Evolutionary conservation across 1,140 invertebrate genomes (phyloP).

Genomic region (Bacillus rossius): DNA sequence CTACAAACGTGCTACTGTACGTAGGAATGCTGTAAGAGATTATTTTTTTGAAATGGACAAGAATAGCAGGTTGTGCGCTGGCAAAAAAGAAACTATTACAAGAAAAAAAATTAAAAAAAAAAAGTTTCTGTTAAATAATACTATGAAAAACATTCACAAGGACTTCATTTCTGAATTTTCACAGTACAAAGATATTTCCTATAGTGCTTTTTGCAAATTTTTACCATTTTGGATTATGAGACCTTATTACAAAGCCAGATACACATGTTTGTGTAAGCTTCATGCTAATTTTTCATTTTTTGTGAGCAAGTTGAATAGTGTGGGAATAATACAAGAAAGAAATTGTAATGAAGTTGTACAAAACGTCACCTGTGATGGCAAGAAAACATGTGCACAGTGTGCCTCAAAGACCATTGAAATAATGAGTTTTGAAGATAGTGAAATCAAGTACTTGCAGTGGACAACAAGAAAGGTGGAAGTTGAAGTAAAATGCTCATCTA

Average conservation of each 20-base stretch:
- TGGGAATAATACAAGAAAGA: not conserved
- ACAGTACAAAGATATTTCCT: not conserved
- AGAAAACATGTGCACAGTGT: not conserved
- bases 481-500: not conserved
- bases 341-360: not conserved
- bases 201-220: not conserved
- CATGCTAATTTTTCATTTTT: not conserved
- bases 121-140: not conserved
- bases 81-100: conserved; percentile 3
- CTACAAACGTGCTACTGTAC: too few relatives aligned
- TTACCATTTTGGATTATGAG: conserved; percentile 1
- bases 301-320: not conserved
- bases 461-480: not conserved
- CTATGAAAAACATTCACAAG: not conserved
- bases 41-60: not conserved
- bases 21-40: too few relatives aligned
- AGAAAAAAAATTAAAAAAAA: conserved; percentile 4
- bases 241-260: not conserved
- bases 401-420: not conserved
- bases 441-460: not conserved
- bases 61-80: not conserved
- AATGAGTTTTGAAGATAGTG: not conserved
- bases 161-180: too few relatives aligned
- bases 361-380: not conserved
- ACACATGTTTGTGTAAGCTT: not conserved